phyloP scores from a whole-genome alignment of 2,113 vertebrate genomes.

The Tachycineta bicolor region DNA sequence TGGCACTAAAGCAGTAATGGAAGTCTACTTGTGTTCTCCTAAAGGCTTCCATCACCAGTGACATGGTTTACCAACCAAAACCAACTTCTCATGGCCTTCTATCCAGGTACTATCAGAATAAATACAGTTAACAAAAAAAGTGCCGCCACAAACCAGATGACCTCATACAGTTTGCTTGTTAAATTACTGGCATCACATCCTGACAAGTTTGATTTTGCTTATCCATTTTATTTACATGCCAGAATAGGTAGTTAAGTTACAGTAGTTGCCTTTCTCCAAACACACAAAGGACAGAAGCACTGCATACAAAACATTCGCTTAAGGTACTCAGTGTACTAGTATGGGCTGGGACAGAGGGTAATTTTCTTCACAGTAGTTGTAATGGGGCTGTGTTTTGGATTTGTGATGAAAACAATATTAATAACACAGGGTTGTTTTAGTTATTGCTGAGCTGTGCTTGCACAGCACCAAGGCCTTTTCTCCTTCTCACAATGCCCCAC shows the following conservation, averaged over 20 bases:
- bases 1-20: neutral
- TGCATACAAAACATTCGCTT: neutral
- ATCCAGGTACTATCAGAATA: neutral
- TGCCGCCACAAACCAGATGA: neutral
- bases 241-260: neutral
- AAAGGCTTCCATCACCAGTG: neutral
- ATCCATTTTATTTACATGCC: neutral
- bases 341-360: neutral
- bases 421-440: neutral
- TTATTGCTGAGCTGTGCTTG: neutral
- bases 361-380: neutral
- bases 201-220: neutral
- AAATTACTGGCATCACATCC: neutral
- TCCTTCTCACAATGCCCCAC: neutral
- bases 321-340: neutral
- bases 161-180: neutral
- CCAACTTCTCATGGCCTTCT: neutral
- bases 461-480: neutral
- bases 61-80: neutral
- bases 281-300: neutral
- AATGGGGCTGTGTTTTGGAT: neutral
- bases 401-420: neutral
- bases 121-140: neutral
- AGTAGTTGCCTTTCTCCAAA: neutral
- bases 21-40: neutral